Conservation (phyloP, 2,113 vertebrate species). For the Panthera leo region DNA sequence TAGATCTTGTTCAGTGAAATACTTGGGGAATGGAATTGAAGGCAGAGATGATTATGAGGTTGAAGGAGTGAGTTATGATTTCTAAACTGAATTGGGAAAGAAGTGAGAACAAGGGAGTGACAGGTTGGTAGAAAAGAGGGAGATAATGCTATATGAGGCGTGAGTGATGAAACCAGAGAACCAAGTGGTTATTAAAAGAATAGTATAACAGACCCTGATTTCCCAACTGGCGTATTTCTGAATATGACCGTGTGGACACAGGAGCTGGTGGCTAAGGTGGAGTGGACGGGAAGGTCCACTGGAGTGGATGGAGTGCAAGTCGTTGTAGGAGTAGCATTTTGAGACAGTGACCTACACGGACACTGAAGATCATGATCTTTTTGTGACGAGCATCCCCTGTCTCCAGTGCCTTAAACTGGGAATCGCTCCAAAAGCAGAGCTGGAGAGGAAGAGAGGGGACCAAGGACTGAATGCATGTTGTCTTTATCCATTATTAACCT, state of each 20-base stretch:
- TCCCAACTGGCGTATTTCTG: neutral
- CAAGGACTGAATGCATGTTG: neutral
- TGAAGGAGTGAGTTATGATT: neutral
- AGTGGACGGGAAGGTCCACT: neutral
- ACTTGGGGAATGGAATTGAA: neutral
- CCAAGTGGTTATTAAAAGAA: neutral
- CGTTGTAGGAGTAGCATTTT: neutral
- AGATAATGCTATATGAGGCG: neutral
- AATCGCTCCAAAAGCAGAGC: neutral
- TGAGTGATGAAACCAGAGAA: neutral
- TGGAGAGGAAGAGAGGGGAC: neutral
- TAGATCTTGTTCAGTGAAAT: neutral
- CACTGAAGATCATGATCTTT: neutral
- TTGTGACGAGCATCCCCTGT: neutral
- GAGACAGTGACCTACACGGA: neutral
- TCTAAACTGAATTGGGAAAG: conserved; percentile 11
- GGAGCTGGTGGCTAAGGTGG: neutral
- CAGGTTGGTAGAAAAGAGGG: neutral
- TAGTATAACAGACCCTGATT: neutral
- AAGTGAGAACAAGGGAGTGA: neutral
- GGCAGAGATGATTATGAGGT: neutral
- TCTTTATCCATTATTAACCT: neutral
- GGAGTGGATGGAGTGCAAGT: neutral
- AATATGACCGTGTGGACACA: neutral
- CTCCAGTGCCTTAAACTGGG: neutral